Percentiles rank a stretch among this genome's conserved stretches.
Conservation (phyloP, 2,888 invertebrate species). For the Tetheella fluctuosa region DNA sequence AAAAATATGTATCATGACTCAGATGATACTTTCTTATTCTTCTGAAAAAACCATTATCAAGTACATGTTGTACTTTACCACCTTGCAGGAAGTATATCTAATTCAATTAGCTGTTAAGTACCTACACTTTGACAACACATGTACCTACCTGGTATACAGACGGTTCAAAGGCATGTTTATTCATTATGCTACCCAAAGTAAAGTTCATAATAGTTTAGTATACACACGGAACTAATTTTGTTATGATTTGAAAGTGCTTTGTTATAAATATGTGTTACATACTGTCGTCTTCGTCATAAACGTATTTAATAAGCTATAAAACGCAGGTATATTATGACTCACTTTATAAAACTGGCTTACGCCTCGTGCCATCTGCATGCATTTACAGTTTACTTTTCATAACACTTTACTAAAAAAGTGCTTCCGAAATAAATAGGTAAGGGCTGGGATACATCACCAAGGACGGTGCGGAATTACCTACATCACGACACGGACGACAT, state of each 20-base stretch:
- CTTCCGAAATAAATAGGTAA: too few relatives aligned
- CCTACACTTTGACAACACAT: neutral
- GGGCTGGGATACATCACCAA: too few relatives aligned
- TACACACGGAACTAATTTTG: slow-evolving; percentile 13
- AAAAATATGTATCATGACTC: too few relatives aligned
- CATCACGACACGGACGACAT: too few relatives aligned
- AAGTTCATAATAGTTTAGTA: slow-evolving; percentile 13
- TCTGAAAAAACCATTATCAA: too few relatives aligned
- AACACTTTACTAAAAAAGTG: too few relatives aligned
- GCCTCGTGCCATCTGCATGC: neutral
- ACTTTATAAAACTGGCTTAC: neutral
- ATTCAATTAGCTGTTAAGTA: too few relatives aligned
- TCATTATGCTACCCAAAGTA: neutral
- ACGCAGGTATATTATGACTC: neutral
- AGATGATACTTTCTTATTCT: too few relatives aligned
- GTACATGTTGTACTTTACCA: too few relatives aligned
- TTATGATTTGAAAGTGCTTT: slow-evolving; percentile 16
- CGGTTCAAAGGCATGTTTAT: slow-evolving; percentile 6
- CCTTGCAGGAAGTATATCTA: too few relatives aligned
- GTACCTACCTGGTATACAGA: neutral
- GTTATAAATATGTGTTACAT: slow-evolving; percentile 10
- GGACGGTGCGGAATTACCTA: too few relatives aligned
- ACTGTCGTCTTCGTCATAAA: slow-evolving; percentile 2
- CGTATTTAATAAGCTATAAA: neutral
- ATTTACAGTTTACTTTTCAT: neutral